Evolutionary conservation across 2,888 invertebrate genomes (phyloP), one percentile per base, ranked within the genome.

Genomic region (Melanargia galathea): DNA sequence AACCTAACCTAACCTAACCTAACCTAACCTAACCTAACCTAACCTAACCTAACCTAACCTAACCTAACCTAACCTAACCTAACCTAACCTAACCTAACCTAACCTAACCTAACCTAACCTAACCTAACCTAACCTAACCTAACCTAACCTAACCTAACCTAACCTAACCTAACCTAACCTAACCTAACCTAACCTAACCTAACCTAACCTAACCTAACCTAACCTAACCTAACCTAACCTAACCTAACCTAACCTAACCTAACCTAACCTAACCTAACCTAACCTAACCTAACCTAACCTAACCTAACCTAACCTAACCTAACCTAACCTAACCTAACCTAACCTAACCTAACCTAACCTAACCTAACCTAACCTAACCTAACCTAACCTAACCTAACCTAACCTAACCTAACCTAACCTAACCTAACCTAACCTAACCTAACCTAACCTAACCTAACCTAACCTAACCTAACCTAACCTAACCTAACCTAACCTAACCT

Each of bases 321-420:
- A n/a, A n/a, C n/a, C n/a, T n/a, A n/a, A n/a, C n/a, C n/a, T n/a
- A n/a, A n/a, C n/a, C n/a, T n/a, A n/a, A n/a, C n/a, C n/a, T n/a
- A n/a, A 63, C 59, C 55, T 59, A 58, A 62, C 62, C 62, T 56
- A 56, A 62, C 62, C 62, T 56, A 49, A 56, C 62, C 62, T 56
- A 49, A 62, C 62, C 56, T 49, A 56, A 62, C 62, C 62, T 56
- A 56, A 62, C 63, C 63, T 49, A 56, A 62, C 57, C 62, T 49
- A 57, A 62, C 62, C 62, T 49, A 63, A 62, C 62, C 62, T 62
- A 65, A 62, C 62, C 62, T 67, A 67, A 67, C 67, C 67, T 65
- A 67, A 67, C 67, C 67, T 65, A 67, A 67, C 68, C 67, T 62
- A 67, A 67, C 67, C 67, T 64, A 67, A 67, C 62, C 62, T 62